phyloP scores from a whole-genome alignment of 2,888 invertebrate species.

The Lathronympha strigana region DNA sequence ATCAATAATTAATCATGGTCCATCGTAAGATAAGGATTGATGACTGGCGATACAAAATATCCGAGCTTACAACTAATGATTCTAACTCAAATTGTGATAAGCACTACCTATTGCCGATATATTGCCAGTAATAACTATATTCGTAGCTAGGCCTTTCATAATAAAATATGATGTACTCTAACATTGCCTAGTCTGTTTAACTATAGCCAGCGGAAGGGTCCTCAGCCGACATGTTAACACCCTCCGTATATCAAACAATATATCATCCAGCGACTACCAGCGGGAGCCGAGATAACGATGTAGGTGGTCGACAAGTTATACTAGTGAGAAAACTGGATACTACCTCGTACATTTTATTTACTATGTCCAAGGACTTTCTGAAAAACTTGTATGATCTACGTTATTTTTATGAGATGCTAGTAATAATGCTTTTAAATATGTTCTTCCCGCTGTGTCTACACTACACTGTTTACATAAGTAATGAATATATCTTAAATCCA shows the following conservation, averaged over 20 bases:
- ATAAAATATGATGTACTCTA: neutral
- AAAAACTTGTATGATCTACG: neutral
- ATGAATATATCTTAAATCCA: no score
- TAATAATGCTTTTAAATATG: no score
- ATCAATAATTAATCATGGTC: no score
- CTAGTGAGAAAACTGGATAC: neutral
- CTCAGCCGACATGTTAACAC: conserved; percentile 14
- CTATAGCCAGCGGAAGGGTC: neutral
- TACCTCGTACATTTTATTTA: neutral
- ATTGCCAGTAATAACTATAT: no score
- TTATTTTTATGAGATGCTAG: neutral
- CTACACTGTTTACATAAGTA: no score
- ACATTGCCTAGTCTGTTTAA: conserved; percentile 7
- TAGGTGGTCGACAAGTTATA: conserved; percentile 9
- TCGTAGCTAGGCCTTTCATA: neutral
- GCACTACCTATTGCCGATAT: no score
- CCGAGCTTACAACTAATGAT: no score
- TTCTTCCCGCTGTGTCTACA: no score
- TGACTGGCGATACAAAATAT: no score
- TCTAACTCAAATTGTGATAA: no score
- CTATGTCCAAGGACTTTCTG: neutral
- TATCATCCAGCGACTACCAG: conserved; percentile 17
- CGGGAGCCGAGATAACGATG: conserved; percentile 21
- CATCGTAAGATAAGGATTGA: no score
- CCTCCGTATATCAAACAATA: no score